These are phyloP conservation scores for Glomeris maerens DNA, from an alignment of 1,140 invertebrate species.

Conservation along the genomic window DNA sequence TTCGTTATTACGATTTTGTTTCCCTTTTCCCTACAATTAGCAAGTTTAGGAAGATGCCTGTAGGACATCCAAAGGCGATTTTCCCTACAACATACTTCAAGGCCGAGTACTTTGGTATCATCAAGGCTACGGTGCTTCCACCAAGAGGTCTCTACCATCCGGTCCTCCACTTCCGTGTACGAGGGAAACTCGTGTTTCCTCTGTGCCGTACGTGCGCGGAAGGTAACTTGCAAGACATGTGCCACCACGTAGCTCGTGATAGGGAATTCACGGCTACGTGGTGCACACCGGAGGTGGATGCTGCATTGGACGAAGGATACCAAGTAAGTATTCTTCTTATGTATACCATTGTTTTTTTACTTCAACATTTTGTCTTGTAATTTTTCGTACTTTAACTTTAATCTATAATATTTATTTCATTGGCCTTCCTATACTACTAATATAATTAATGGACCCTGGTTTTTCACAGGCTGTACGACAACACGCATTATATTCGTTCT, in stretches of 20 bases:
- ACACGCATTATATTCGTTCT: too few species aligned
- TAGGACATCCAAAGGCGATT: constrained; percentile 27
- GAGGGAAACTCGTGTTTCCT: constrained; percentile 18
- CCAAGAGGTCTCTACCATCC: constrained; percentile 14
- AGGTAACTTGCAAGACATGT: constrained; percentile 5
- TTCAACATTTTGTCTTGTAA: too few species aligned
- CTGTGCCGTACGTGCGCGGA: constrained; percentile 19
- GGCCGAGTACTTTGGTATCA: constrained; percentile 20
- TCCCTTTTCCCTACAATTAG: constrained; percentile 26
- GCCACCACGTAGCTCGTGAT: constrained; percentile 17
- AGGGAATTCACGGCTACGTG: constrained; percentile 1
- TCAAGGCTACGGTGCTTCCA: constrained; percentile 20
- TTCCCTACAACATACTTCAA: constrained; percentile 19
- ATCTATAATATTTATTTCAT: too few species aligned
- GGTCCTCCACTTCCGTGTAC: constrained; percentile 14
- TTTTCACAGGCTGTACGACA: too few species aligned
- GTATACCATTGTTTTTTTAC: too few species aligned
- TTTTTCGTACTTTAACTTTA: too few species aligned
- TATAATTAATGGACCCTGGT: too few species aligned
- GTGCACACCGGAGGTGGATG: background rate
- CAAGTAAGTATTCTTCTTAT: constrained; percentile 6
- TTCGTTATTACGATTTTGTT: constrained; percentile 27
- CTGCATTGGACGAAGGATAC: background rate
- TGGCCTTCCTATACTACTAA: too few species aligned
- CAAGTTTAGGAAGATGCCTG: constrained; percentile 25